Conservation (phyloP, 2,888 invertebrate species). For the Pseudococcus longispinus region DNA sequence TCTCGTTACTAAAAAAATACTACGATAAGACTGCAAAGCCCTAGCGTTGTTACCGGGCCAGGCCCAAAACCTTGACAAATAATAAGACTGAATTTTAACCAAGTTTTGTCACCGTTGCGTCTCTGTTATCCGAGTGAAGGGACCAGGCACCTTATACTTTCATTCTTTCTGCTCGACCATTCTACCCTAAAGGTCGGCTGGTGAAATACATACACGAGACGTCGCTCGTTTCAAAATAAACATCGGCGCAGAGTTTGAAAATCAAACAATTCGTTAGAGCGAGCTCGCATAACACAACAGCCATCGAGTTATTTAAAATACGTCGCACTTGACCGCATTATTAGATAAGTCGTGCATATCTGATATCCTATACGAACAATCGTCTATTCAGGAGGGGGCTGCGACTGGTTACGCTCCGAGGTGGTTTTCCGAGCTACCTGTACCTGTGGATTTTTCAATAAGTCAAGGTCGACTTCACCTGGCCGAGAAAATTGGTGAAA, state of each 20-base stretch:
- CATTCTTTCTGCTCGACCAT: background rate
- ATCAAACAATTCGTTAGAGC: slow-evolving; percentile 14
- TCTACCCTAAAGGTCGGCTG: slow-evolving; percentile 3
- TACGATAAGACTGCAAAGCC: background rate
- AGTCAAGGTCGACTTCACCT: background rate
- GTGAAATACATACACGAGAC: background rate
- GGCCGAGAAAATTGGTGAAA: background rate
- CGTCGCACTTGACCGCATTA: slow-evolving; percentile 45
- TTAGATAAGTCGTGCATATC: slow-evolving; percentile 42
- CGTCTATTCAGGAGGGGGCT: background rate
- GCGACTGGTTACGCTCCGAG: background rate
- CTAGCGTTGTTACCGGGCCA: background rate
- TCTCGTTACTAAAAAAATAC: slow-evolving; percentile 1
- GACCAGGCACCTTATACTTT: background rate
- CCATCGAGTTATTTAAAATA: slow-evolving; percentile 27
- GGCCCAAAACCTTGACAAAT: background rate
- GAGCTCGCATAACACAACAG: background rate
- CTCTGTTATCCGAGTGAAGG: background rate
- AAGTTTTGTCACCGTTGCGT: background rate
- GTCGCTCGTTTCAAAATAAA: slow-evolving; percentile 28
- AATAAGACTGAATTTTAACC: background rate
- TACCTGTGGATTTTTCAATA: background rate
- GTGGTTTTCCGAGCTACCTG: background rate
- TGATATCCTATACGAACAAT: background rate
- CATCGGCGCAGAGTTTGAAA: background rate